Percentiles rank a stretch among this genome's conserved stretches.
phyloP scores from a whole-genome alignment of 1,140 invertebrate species.

The Lanistes nyassanus region DNA sequence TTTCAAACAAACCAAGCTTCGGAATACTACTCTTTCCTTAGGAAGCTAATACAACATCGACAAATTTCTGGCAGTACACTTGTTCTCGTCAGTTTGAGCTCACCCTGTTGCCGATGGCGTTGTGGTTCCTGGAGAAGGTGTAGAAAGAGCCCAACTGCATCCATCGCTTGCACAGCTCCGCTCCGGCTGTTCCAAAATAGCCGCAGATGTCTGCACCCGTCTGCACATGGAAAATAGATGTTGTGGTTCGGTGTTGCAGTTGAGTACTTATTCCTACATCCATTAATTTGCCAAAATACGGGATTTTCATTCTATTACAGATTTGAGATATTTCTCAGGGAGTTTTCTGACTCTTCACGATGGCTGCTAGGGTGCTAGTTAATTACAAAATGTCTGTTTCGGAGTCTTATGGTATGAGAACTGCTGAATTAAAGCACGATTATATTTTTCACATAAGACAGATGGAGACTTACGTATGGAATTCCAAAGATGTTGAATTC shows the following conservation, averaged over 20 bases:
- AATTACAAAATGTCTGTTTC: too few species aligned
- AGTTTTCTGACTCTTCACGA: too few species aligned
- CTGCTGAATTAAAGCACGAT: too few species aligned
- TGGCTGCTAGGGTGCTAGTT: too few species aligned
- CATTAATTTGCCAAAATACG: too few species aligned
- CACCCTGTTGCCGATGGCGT: conserved; percentile 43
- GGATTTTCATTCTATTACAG: too few species aligned
- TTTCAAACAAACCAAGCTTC: not conserved
- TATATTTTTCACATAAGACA: too few species aligned
- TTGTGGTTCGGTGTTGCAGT: too few species aligned
- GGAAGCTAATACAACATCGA: not conserved
- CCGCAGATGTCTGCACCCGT: conserved; percentile 62
- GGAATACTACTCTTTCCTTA: too few species aligned
- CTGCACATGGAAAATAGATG: conserved; percentile 28
- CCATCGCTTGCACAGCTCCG: conserved; percentile 55
- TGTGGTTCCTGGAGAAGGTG: conserved; percentile 59
- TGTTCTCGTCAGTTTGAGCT: not conserved
- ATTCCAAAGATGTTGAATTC: conserved; percentile 67
- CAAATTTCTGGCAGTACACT: not conserved
- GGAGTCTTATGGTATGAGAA: too few species aligned
- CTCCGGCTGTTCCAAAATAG: conserved; percentile 43
- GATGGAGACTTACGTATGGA: not conserved
- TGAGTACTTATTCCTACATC: too few species aligned
- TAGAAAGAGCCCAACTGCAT: conserved; percentile 61
- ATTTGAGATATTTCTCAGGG: too few species aligned